These are phyloP conservation scores for Styela plicata DNA, from an alignment of 23 tunicate species.

Conservation along the genomic window DNA sequence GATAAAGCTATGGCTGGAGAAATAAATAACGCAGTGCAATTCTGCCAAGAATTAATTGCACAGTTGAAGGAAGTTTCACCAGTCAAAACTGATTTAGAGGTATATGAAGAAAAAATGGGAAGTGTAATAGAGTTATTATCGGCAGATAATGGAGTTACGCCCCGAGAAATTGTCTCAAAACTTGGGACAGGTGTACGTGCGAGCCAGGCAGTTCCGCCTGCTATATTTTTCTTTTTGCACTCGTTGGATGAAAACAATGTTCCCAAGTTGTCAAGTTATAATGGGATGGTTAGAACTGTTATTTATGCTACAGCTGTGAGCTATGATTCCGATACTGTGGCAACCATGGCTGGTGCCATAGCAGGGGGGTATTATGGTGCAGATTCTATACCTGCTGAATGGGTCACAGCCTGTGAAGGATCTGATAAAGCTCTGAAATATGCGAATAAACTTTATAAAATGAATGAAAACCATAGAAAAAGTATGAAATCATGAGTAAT, in stretches of 20 bases:
- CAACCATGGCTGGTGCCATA: conserved; percentile 72
- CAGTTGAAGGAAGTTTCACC: conserved; percentile 12
- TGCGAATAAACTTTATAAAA: conserved; percentile 35
- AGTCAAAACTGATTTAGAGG: background rate
- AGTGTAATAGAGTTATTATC: background rate
- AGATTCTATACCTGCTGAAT: conserved; percentile 39
- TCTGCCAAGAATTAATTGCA: conserved; percentile 32
- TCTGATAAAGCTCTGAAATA: conserved; percentile 16
- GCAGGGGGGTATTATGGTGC: conserved; percentile 66
- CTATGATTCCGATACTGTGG: conserved; percentile 74
- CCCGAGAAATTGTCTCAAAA: background rate
- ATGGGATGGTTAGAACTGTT: conserved; percentile 34
- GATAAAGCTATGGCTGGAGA: conserved; percentile 27
- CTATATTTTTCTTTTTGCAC: conserved; percentile 49
- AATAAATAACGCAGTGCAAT: conserved; percentile 1
- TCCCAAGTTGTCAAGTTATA: conserved; percentile 1
- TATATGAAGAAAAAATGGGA: conserved; percentile 1
- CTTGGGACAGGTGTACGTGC: conserved; percentile 38
- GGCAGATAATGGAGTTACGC: background rate
- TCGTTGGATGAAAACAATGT: conserved; percentile 44
- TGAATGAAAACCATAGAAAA: too few species aligned
- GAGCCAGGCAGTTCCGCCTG: conserved; percentile 45
- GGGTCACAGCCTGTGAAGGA: conserved; percentile 48
- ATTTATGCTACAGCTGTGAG: conserved; percentile 55
- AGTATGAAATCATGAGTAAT: too few species aligned